Evolutionary conservation across 2,113 vertebrate species (phyloP).

Genomic region (Sula dactylatra): DNA sequence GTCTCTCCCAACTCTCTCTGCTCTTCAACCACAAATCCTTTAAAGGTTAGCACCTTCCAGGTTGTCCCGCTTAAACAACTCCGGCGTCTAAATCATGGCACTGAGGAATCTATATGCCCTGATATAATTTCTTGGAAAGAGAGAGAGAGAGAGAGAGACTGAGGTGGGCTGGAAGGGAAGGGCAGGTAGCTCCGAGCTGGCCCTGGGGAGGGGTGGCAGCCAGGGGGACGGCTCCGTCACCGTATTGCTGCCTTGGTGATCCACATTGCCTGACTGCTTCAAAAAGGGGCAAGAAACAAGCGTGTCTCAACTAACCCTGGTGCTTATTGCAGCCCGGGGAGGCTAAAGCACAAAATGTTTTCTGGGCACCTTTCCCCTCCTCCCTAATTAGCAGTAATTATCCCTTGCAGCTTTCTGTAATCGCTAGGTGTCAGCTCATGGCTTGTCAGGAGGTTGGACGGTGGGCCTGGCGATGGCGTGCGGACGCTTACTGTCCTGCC

Average conservation of each 20-base stretch:
- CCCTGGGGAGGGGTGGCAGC: background rate
- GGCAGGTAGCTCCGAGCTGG: background rate
- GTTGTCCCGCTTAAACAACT: background rate
- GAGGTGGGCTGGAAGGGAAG: background rate
- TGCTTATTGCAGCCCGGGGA: background rate
- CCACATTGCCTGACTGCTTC: background rate
- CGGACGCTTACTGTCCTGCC: background rate
- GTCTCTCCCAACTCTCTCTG: slow-evolving; percentile 45
- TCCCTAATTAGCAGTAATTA: background rate
- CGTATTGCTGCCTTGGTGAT: background rate
- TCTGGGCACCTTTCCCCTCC: background rate
- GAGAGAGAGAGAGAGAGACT: background rate
- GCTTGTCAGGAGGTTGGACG: background rate
- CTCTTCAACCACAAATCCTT: slow-evolving; percentile 30
- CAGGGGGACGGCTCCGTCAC: rapidly evolving
- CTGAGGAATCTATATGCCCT: background rate
- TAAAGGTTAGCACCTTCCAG: background rate
- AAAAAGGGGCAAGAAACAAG: background rate
- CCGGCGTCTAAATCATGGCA: rapidly evolving
- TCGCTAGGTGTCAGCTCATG: background rate
- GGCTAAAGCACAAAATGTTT: background rate
- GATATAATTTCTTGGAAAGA: background rate
- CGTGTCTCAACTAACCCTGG: background rate
- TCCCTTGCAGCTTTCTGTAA: background rate
- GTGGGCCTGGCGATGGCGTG: background rate